phyloP scores from a whole-genome alignment of 2,888 invertebrate genomes.

The Lithophane leautieri region DNA sequence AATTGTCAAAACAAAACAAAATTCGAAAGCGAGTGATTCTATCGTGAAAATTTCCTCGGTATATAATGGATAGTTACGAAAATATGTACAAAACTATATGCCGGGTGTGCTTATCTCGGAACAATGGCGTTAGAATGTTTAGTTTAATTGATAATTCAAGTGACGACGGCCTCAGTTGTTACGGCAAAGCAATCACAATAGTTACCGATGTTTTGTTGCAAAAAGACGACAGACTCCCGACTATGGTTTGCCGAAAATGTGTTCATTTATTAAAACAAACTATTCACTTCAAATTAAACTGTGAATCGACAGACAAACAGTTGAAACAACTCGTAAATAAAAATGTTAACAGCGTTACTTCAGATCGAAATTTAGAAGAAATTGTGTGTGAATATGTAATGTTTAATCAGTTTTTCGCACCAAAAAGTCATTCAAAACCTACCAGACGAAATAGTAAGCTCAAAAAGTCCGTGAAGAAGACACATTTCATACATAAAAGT shows the following conservation, averaged over 20 bases:
- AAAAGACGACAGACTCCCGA: conserved; percentile 77
- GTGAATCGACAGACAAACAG: conserved; percentile 77
- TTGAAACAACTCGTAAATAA: conserved; percentile 66
- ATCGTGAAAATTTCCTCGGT: conserved; percentile 3
- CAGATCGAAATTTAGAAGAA: conserved; percentile 65
- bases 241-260: conserved; percentile 80
- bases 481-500: background rate
- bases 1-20: conserved; percentile 31
- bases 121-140: conserved; percentile 74
- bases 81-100: conserved; percentile 79
- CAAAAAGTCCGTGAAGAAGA: background rate
- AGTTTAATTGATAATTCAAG: conserved; percentile 75
- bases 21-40: background rate
- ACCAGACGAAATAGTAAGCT: background rate
- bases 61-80: conserved; percentile 73
- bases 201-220: conserved; percentile 76
- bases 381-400: conserved; percentile 75
- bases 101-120: conserved; percentile 79
- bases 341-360: conserved; percentile 36
- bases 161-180: conserved; percentile 76
- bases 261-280: conserved; percentile 78
- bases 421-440: conserved; percentile 25
- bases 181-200: conserved; percentile 76
- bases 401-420: conserved; percentile 72
- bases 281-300: conserved; percentile 80